A percentile compares a stretch with the other conserved stretches of the same genome.
Evolutionary conservation across 2,888 invertebrate species (phyloP).

Genomic region (Cryptus armator): DNA sequence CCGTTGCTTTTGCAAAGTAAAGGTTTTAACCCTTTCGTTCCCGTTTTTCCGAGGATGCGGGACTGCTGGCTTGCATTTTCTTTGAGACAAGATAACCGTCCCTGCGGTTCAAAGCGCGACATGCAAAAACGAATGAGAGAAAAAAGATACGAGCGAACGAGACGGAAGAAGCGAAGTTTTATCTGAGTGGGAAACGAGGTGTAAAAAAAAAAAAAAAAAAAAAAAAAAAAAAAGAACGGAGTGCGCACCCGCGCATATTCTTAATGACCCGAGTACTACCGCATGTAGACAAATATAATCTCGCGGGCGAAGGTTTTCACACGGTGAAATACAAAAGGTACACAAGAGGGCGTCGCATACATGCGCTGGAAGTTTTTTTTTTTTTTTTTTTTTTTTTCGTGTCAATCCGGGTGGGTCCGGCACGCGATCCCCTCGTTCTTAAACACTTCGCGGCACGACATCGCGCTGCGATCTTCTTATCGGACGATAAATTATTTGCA

Average conservation of each 20-base stretch:
- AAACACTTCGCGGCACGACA: constrained; percentile 45
- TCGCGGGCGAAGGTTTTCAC: not conserved
- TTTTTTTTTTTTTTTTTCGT: constrained; percentile 20
- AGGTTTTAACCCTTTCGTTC: not conserved
- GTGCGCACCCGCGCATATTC: not conserved
- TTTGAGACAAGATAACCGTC: not conserved
- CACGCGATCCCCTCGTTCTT: constrained; percentile 52
- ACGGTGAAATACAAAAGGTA: constrained; percentile 7
- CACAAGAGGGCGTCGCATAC: not conserved
- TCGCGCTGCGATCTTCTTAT: constrained; percentile 41
- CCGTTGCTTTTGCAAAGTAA: not conserved
- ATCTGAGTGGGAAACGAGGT: not conserved
- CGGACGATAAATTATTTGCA: constrained; percentile 46
- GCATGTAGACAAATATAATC: not conserved
- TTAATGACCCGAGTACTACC: not conserved
- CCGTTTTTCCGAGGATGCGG: not conserved
- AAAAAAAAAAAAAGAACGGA: not conserved
- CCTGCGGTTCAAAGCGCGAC: not conserved
- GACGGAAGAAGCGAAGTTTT: not conserved
- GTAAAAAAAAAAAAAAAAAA: not conserved
- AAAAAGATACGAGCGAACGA: not conserved
- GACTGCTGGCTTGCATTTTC: not conserved
- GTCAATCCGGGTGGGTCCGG: constrained; percentile 24
- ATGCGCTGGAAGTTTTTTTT: not conserved
- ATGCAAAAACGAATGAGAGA: not conserved